Conservation (phyloP, 1,140 invertebrate genomes). For the Metaphire vulgaris region DNA sequence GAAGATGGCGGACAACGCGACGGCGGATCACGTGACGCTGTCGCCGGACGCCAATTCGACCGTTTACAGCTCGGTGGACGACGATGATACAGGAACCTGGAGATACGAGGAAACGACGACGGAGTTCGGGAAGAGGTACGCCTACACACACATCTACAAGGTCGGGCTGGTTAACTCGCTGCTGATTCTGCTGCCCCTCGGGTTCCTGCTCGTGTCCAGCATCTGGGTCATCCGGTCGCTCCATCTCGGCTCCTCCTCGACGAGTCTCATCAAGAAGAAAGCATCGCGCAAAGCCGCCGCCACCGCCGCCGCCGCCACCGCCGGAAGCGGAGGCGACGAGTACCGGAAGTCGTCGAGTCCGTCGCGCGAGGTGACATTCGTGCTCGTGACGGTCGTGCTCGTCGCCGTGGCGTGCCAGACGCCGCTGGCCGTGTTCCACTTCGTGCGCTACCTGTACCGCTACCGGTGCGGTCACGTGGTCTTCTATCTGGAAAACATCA, state of each 20-base stretch:
- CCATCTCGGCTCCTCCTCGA: not conserved
- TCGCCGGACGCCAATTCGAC: not conserved
- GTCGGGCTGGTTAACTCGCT: conserved; percentile 26
- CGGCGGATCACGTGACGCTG: no score
- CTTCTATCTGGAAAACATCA: conserved; percentile 28
- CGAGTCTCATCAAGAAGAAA: not conserved
- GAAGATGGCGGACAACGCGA: not conserved
- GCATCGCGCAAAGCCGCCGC: not conserved
- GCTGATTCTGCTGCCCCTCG: conserved; percentile 22
- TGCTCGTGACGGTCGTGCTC: conserved; percentile 24
- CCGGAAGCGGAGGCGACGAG: not conserved
- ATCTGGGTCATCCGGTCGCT: conserved; percentile 16
- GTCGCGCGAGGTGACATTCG: conserved; percentile 24
- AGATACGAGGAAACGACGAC: not conserved
- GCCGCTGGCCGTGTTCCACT: conserved; percentile 29
- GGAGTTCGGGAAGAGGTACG: not conserved
- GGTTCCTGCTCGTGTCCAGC: conserved; percentile 16
- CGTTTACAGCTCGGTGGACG: not conserved
- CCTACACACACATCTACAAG: conserved; percentile 24
- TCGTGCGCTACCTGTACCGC: conserved; percentile 20
- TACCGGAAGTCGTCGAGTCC: not conserved
- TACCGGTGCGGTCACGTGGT: conserved; percentile 25
- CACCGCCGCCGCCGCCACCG: not conserved
- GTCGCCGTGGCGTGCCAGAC: conserved; percentile 28
- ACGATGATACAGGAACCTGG: not conserved